phyloP scores from a whole-genome alignment of 1,140 invertebrate species.

The Danaus melanippus region DNA sequence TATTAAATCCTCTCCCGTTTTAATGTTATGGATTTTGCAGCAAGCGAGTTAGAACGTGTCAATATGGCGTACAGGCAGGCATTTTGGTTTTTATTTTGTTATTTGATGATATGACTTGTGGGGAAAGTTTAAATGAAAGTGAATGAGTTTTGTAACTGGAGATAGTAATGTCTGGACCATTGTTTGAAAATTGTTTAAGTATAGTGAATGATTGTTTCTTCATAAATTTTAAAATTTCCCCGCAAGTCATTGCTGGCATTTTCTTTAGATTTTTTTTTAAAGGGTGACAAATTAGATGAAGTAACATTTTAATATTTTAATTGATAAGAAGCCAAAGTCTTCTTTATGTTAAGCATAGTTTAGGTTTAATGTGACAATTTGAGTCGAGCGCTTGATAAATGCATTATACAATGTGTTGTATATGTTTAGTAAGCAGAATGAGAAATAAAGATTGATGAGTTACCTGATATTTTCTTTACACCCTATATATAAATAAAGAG shows the following conservation, averaged over 20 bases:
- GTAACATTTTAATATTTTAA: conserved; percentile 34
- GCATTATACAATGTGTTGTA: conserved; percentile 27
- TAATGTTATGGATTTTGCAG: no score
- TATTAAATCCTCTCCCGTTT: no score
- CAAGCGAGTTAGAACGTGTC: no score
- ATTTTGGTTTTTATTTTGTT: no score
- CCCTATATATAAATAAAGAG: neutral
- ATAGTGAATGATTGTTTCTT: no score
- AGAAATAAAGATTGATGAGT: conserved; percentile 40
- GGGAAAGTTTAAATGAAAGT: no score
- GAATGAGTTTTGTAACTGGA: no score
- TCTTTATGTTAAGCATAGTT: conserved; percentile 46
- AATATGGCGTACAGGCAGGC: no score
- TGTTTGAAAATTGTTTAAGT: no score
- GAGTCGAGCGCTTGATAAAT: conserved; percentile 37
- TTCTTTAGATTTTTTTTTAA: conserved; percentile 24
- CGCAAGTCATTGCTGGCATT: conserved; percentile 21
- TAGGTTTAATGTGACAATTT: conserved; percentile 44
- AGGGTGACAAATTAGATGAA: conserved; percentile 27
- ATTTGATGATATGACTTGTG: no score
- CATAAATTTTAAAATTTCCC: conserved; percentile 5
- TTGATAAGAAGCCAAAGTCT: conserved; percentile 63
- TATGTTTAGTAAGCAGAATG: conserved; percentile 40
- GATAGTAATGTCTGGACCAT: no score
- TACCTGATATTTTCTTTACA: conserved; percentile 25